Evolutionary conservation across 2,888 invertebrate genomes (phyloP).

Genomic region (Lycophotia porphyrea): DNA sequence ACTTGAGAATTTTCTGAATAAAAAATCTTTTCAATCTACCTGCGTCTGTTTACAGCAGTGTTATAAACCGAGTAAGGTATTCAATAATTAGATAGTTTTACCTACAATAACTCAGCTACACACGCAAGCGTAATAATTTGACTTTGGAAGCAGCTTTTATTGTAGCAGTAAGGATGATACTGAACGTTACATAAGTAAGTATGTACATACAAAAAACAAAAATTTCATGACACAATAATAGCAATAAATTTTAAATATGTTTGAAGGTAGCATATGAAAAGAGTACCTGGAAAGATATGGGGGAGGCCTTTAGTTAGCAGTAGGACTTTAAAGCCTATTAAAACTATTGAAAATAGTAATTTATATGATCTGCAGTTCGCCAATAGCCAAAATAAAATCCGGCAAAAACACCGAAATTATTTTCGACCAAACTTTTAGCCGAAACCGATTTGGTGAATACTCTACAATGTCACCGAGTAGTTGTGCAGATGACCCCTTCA

Average conservation of each 20-base stretch:
- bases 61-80: too few relatives aligned
- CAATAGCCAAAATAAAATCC: background rate
- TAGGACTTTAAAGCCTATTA: background rate
- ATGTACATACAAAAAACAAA: background rate
- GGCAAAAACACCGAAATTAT: background rate
- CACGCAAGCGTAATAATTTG: background rate
- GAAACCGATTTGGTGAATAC: background rate
- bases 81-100: too few relatives aligned
- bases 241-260: background rate
- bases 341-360: too few relatives aligned
- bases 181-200: background rate
- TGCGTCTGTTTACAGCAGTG: background rate
- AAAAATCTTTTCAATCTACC: background rate
- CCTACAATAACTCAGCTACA: too few relatives aligned
- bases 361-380: background rate
- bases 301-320: background rate
- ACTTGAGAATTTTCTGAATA: constrained; percentile 17
- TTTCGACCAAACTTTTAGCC: background rate
- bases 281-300: background rate
- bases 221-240: background rate
- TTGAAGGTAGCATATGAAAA: background rate
- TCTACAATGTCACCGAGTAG: background rate
- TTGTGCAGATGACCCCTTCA: background rate
- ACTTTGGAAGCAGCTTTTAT: background rate
- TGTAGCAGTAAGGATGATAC: background rate